Evolutionary conservation across 2,113 vertebrate genomes (phyloP).

Genomic region (Cephalophus harveyi): DNA sequence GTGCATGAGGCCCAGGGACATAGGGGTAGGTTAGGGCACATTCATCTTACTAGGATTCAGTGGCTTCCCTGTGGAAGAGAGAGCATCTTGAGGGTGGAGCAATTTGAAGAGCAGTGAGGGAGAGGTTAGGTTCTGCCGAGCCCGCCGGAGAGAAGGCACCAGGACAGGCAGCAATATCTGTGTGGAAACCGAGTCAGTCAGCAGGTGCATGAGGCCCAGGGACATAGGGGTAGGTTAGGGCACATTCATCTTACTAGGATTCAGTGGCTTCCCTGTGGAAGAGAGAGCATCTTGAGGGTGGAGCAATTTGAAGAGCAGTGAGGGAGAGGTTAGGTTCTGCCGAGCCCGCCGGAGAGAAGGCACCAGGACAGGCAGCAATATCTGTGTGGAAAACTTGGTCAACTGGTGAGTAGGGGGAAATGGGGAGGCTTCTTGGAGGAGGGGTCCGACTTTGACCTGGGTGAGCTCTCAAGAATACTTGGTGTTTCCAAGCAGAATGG

Average conservation of each 20-base stretch:
- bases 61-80: conserved; percentile 26
- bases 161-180: conserved; percentile 46
- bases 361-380: conserved; percentile 51
- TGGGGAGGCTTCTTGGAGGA: neutral
- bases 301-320: conserved; percentile 47
- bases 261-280: conserved; percentile 40
- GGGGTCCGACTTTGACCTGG: neutral
- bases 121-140: conserved; percentile 34
- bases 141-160: conserved; percentile 31
- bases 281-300: neutral
- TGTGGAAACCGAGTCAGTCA: conserved; percentile 57
- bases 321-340: conserved; percentile 45
- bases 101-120: conserved; percentile 55
- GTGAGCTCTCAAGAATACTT: conserved; percentile 49
- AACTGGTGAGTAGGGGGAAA: neutral
- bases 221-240: conserved; percentile 45
- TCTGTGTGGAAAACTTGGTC: neutral
- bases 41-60: conserved; percentile 56
- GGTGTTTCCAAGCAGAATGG: conserved; percentile 34
- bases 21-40: conserved; percentile 51
- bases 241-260: conserved; percentile 59
- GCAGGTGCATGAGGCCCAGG: conserved; percentile 49
- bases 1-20: conserved; percentile 50
- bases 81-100: neutral
- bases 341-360: conserved; percentile 22